Base-by-base conservation (phyloP, 2,113 vertebrate genomes). In the Channa argus region DNA sequence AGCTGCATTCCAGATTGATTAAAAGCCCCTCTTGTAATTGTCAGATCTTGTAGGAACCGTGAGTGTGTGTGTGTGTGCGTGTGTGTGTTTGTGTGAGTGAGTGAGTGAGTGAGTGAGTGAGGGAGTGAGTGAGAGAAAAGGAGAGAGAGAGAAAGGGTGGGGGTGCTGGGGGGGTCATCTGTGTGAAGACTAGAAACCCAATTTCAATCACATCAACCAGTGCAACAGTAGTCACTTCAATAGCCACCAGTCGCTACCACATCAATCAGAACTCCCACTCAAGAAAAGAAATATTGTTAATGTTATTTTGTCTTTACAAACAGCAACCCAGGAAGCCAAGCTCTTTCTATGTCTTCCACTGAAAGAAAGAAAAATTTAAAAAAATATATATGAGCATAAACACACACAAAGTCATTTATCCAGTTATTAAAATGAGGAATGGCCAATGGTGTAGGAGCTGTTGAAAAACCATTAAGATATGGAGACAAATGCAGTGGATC, bases 401-500 rank as follows among this genome's bases (percentile, higher is more conserved):
- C 58, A n/a, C 52, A 65, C 64, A 71, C 76, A 77, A 37, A 86
- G 79, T 87, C 83, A 85, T 92, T 92, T 91, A 87, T 88, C 77
- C 74, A 80, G 86, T 91, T 92, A 94, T 94, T 95, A 94, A 94
- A 93, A 94, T 94, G 94, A 95, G 92, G 88, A 94, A 94, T 74
- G 89, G 89, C 89, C 86, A 79, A 80, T 86, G 92, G 83, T 90
- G 89, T 82, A 52, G 92, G 78, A 89, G 92, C 91, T 93, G 93
- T 93, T 93, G 94, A 95, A 93, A 94, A 82, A 93, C 92, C 92
- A 94, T 95, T 94, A 95, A 90, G 92, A 94, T 93, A 95, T 94
- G 90, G 91, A 95, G 94, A 95, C 88, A 94, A 93, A 95, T 95
- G 92, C 90, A 86, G 91, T 79, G 90, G 83, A 91, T 90, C 71